Evolutionary conservation across 2,888 invertebrate species (phyloP), one percentile per base, ranked within the genome.

Genomic region (Lypha dubia): DNA sequence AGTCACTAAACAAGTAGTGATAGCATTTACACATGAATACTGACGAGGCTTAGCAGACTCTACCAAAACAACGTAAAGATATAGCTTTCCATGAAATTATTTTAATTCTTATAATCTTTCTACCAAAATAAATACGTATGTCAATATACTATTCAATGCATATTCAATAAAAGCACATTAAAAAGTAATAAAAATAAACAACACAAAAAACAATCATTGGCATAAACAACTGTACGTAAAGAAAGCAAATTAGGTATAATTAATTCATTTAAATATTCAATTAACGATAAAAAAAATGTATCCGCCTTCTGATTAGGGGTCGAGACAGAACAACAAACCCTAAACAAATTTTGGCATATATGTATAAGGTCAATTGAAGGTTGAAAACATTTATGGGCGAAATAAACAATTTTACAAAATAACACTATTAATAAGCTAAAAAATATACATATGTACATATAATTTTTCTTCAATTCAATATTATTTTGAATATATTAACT

Each of bases 291-390:
- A 1, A 9, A 53, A 68, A 53, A 53, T n/a, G 44, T 46, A 11
- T 53, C n/a, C 32, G 22, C 35, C 41, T 58, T n/a, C 51, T 20
- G 13, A 38, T 35, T 35, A 13, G 22, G 41, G 32, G 35, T 41
- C 41, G 35, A 28, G 15, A 35, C 11, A 13, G 17, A 20, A 24
- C 20, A 35, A 17, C 22, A 44, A 63, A 49, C 62, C 62, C 68
- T 28, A 44, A n/a, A 62, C 15, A 62, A 13, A 11, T 65, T 22
- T 56, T 46, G 46, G 35, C 20, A 6, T 8, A 35, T 20, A 6
- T 8, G 24, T 20, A 11, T 81, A 81, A 81, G 81, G 81, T 75
- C 73, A 81, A 35, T 81, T 81, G 81, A 81, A 81, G 81, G 81
- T 81, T 75, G 74, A 32, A 46, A 13, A 20, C 11, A 28, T 44